These are phyloP conservation scores for Drosophila punjabiensis DNA, from an alignment of 1,140 invertebrate genomes.

Conservation along the genomic window DNA sequence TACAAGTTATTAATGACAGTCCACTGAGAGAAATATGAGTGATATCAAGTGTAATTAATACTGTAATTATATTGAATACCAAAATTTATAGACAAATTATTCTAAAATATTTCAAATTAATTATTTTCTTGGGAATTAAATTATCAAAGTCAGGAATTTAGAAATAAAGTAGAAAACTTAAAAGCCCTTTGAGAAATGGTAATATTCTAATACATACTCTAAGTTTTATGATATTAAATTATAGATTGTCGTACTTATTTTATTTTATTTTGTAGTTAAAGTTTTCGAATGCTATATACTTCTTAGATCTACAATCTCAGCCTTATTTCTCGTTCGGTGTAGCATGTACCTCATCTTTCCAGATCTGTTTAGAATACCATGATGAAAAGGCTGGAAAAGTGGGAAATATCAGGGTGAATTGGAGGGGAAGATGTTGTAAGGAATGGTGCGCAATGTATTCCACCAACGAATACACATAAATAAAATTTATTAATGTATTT, in stretches of 20 bases:
- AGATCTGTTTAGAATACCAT: slow-evolving; percentile 51
- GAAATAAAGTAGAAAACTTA: no score
- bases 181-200: no score
- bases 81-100: background rate
- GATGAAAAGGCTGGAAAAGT: slow-evolving; percentile 34
- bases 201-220: no score
- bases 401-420: slow-evolving; percentile 38
- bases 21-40: slow-evolving; percentile 36
- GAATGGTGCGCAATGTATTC: slow-evolving; percentile 43
- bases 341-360: slow-evolving; percentile 60
- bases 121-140: background rate
- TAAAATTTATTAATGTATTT: slow-evolving; percentile 84
- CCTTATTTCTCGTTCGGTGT: slow-evolving; percentile 26
- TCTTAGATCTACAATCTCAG: background rate
- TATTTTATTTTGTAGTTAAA: background rate
- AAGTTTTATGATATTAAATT: background rate
- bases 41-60: background rate
- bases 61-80: background rate
- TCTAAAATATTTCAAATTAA: background rate
- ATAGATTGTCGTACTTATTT: background rate
- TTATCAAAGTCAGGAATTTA: no score
- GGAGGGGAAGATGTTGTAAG: slow-evolving; percentile 13
- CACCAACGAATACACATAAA: slow-evolving; percentile 75
- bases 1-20: slow-evolving; percentile 60
- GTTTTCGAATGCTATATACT: background rate